These are phyloP conservation scores for Pipra filicauda DNA, from an alignment of 2,113 vertebrate genomes.

Conservation along the genomic window DNA sequence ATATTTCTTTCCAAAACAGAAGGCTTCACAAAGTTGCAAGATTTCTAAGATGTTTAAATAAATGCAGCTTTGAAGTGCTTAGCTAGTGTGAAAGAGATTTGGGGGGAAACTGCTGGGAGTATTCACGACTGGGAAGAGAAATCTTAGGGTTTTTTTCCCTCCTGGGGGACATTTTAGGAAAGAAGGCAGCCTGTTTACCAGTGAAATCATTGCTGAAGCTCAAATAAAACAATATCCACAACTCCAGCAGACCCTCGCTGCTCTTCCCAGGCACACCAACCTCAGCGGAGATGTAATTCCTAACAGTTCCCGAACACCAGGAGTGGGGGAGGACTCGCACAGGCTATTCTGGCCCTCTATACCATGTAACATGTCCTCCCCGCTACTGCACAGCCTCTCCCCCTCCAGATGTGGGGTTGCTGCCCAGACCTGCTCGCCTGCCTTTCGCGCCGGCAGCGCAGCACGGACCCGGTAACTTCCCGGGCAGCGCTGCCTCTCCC, in stretches of 20 bases:
- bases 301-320: not conserved
- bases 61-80: not conserved
- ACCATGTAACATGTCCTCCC: not conserved
- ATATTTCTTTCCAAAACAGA: not conserved
- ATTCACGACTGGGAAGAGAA: not conserved
- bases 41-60: constrained; percentile 38
- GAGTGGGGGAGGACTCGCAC: not conserved
- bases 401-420: constrained; percentile 14
- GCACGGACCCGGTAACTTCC: not conserved
- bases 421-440: not conserved
- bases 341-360: not conserved
- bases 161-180: constrained; percentile 17
- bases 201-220: not conserved
- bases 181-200: not conserved
- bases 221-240: not conserved
- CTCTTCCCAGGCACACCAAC: not conserved
- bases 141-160: not conserved
- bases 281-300: not conserved
- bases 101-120: not conserved
- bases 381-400: not conserved
- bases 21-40: constrained; percentile 10
- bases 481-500: not conserved
- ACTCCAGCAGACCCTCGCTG: not conserved
- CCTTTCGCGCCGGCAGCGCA: not conserved
- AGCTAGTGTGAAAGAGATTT: not conserved